These are phyloP conservation scores for Pseudomyrmex dendroicus DNA, from an alignment of 1,140 invertebrate species.

Conservation along the genomic window DNA sequence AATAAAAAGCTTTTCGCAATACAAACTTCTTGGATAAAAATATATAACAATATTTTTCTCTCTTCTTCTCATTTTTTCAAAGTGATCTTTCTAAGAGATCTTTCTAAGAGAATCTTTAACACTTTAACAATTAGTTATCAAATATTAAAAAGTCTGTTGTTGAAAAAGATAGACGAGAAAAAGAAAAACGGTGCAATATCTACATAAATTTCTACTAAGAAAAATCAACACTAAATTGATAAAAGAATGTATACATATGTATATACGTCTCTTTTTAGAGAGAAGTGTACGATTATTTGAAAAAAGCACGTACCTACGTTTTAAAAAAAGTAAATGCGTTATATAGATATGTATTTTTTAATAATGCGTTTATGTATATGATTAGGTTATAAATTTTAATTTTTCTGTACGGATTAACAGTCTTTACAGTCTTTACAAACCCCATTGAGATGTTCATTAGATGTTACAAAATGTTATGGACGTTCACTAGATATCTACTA, in stretches of 20 bases:
- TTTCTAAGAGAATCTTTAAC: slow-evolving; percentile 10
- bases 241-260: neutral
- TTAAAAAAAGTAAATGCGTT: no score
- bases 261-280: neutral
- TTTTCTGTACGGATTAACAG: no score
- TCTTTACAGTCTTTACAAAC: no score
- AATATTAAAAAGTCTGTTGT: neutral
- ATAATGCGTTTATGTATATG: no score
- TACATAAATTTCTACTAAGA: neutral
- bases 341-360: no score
- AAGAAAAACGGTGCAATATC: neutral
- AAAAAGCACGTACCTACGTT: no score
- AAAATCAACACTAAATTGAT: neutral
- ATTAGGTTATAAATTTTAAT: no score
- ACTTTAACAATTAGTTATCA: neutral
- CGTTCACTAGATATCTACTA: no score
- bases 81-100: neutral
- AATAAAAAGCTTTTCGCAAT: slow-evolving; percentile 34
- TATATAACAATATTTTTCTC: slow-evolving; percentile 22
- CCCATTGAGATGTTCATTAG: no score
- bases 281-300: no score
- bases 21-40: slow-evolving; percentile 22
- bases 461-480: no score
- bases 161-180: neutral
- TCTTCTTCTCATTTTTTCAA: neutral